Evolutionary conservation across 2,888 invertebrate species (phyloP).

Genomic region (Tanytarsus gracilentus): DNA sequence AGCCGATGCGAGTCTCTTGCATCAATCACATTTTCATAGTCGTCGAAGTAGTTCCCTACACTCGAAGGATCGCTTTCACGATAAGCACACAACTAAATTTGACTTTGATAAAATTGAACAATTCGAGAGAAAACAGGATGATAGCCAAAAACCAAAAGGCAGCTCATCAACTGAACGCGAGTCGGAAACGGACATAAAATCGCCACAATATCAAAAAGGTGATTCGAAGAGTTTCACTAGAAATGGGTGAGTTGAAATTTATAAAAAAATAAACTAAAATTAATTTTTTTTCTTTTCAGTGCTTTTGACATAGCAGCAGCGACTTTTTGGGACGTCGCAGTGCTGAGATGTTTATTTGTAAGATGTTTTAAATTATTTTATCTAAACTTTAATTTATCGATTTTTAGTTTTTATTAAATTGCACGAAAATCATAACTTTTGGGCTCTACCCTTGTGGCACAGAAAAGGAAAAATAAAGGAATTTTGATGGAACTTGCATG

Average conservation of each 20-base stretch:
- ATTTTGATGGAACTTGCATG: too few species aligned
- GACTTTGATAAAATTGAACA: slow-evolving; percentile 40
- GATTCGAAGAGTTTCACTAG: slow-evolving; percentile 7
- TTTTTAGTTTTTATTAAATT: too few species aligned
- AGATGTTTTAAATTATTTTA: too few species aligned
- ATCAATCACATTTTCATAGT: slow-evolving; percentile 41
- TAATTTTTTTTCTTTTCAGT: slow-evolving; percentile 31
- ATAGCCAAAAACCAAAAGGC: slow-evolving; percentile 33
- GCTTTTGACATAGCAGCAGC: slow-evolving; percentile 64
- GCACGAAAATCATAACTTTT: too few species aligned
- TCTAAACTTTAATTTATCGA: too few species aligned
- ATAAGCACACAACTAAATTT: slow-evolving; percentile 36
- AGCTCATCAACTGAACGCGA: slow-evolving; percentile 66
- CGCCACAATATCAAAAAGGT: slow-evolving; percentile 32
- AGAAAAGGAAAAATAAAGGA: too few species aligned
- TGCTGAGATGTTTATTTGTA: slow-evolving; percentile 88
- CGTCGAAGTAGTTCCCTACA: slow-evolving; percentile 40
- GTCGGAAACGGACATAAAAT: slow-evolving; percentile 52
- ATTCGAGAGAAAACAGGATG: slow-evolving; percentile 34
- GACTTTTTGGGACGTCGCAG: slow-evolving; percentile 93
- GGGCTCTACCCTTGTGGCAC: too few species aligned
- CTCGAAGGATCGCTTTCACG: slow-evolving; percentile 37
- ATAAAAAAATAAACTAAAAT: slow-evolving; percentile 32
- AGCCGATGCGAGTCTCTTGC: slow-evolving; percentile 71
- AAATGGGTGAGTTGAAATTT: slow-evolving; percentile 27